phyloP scores from a whole-genome alignment of 2,113 vertebrate species.

The Poeciliopsis prolifica region DNA sequence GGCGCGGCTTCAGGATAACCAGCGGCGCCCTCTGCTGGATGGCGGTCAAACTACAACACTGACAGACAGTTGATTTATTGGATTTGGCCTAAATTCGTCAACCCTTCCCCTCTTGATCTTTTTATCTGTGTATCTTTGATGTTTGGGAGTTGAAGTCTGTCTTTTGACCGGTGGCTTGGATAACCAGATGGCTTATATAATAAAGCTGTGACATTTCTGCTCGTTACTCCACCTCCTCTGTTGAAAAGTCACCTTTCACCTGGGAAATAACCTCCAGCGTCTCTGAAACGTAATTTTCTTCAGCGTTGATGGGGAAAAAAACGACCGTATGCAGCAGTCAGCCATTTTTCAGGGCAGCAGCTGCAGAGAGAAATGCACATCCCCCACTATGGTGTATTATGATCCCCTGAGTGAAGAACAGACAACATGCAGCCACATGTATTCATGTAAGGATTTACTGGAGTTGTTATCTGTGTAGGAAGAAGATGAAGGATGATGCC shows the following conservation, averaged over 20 bases:
- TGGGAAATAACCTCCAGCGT: conserved; percentile 56
- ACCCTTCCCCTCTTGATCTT: no score
- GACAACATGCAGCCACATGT: conserved; percentile 12
- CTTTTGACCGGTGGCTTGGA: no score
- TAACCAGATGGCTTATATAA: conserved; percentile 19
- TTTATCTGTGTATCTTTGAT: no score
- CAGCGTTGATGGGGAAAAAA: conserved; percentile 1
- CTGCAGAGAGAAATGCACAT: neutral
- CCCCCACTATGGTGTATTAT: conserved; percentile 5
- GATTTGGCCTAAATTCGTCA: no score
- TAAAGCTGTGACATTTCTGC: conserved; percentile 48
- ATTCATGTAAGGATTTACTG: conserved; percentile 12
- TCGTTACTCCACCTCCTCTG: conserved; percentile 45
- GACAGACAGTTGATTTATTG: no score
- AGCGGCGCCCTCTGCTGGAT: no score
- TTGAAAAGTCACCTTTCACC: conserved; percentile 48
- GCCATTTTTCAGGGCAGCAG: conserved; percentile 34
- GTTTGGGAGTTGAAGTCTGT: no score
- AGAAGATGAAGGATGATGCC: neutral
- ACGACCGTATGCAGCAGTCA: conserved; percentile 21
- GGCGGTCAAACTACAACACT: no score
- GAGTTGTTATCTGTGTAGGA: conserved; percentile 19
- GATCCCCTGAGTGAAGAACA: conserved; percentile 12
- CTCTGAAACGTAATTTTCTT: conserved; percentile 18
- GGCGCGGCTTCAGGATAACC: no score